Percentiles rank a stretch among this genome's conserved stretches.
Evolutionary conservation across 2,888 invertebrate genomes (phyloP).

Genomic region (Dione juno): DNA sequence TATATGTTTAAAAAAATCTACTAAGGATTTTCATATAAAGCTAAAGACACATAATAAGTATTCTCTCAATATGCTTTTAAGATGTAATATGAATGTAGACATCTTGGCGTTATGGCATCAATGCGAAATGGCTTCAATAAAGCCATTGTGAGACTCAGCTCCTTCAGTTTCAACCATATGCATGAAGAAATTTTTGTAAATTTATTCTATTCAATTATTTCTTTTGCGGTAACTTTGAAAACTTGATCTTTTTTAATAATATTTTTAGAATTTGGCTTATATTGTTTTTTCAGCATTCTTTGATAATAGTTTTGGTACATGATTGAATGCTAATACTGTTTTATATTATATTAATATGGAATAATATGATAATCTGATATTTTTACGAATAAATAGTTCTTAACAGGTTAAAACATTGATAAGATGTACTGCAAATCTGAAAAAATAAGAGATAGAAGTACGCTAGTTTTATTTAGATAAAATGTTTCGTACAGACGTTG

Average conservation of each 20-base stretch:
- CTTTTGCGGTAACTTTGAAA: not conserved
- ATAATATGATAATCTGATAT: not conserved
- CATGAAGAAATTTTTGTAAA: constrained; percentile 53
- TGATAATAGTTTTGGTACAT: not conserved
- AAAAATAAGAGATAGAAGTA: constrained; percentile 49
- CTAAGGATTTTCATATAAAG: constrained; percentile 9
- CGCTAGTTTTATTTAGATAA: not conserved
- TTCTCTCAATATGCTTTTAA: constrained; percentile 35
- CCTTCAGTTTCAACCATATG: constrained; percentile 54
- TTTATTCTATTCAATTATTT: constrained; percentile 41
- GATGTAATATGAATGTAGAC: constrained; percentile 61
- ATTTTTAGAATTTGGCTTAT: not conserved
- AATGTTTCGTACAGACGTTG: no score
- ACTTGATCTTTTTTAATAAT: not conserved
- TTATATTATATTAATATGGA: not conserved
- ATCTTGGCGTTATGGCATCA: constrained; percentile 68
- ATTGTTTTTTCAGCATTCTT: not conserved
- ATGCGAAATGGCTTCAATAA: constrained; percentile 60
- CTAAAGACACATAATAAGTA: constrained; percentile 7
- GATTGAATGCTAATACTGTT: not conserved
- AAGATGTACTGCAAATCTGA: constrained; percentile 74
- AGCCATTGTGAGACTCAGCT: constrained; percentile 56
- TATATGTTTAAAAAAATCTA: no score
- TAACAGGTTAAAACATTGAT: constrained; percentile 71
- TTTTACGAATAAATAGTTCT: constrained; percentile 58